Evolutionary conservation across 2,888 invertebrate genomes (phyloP), one percentile per base, ranked within the genome.

Genomic region (Gandaritis pyraliata): DNA sequence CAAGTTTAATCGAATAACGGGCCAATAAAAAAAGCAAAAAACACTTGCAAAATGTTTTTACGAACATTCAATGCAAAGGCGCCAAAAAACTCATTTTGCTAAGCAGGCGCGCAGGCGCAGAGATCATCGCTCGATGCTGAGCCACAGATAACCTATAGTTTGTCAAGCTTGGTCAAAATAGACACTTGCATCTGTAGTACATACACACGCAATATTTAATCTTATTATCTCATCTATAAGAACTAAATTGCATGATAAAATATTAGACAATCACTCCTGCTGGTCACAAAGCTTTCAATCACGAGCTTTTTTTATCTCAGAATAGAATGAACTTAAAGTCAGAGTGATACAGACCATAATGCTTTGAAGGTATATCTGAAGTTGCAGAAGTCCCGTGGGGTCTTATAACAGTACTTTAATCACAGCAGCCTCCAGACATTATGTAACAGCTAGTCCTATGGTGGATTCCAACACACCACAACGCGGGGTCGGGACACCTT

Each of bases 331-430:
- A 57, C 16, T 47, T 41, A 43, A 53, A 1, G 7, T 7, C 12
- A 16, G 3, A 12, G 48, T 1, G 10, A 29, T 53, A 61, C 7
- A 57, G 43, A 36, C 16, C 13, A 29, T 45, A 41, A 45, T 49
- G 5, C 18, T 13, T n/a, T 52, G 43, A 43, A 7, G 10, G 13
- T 7, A 10, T n/a, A 23, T 15, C 12, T 29, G 8, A 23, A 45
- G 53, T 50, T 52, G 52, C 13, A 36, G 33, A 54, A 18, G 45
- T 13, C 38, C 38, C 46, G 77, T 86, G 90, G 88, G 91, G 90
- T 87, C 90, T 90, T 81, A 75, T 93, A 93, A 93, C 92, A 87
- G 93, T 93, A 92, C 85, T 86, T 81, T 82, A 79, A 86, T 85
- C 83, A 80, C 72, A 72, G 69, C 84, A 84, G 85, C 80, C 84